phyloP scores from a whole-genome alignment of 2,797 vertebrate species.

The Zalophus californianus region DNA sequence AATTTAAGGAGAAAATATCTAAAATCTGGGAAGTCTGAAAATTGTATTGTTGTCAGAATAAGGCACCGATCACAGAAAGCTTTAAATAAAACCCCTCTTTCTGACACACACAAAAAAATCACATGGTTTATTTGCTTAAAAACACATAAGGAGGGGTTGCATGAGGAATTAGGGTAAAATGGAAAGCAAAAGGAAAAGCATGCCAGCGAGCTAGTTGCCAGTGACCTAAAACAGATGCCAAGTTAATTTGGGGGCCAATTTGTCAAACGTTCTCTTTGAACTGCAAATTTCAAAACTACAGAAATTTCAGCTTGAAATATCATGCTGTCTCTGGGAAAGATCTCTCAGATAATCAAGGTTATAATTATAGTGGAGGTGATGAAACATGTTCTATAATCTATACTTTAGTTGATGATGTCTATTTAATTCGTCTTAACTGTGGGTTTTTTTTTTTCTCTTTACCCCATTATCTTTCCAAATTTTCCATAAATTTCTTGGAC shows the following conservation, averaged over 20 bases:
- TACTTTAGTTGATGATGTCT: background rate
- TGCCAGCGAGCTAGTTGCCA: constrained; percentile 17
- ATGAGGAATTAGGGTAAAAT: background rate
- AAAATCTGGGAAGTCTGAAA: background rate
- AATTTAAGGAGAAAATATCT: constrained; percentile 24
- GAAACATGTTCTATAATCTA: background rate
- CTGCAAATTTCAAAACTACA: constrained; percentile 35
- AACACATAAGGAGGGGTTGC: background rate
- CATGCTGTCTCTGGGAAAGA: constrained; percentile 5
- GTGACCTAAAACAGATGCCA: constrained; percentile 33
- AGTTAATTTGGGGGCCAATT: constrained; percentile 49
- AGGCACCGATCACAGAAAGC: background rate
- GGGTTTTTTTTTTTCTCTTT: background rate
- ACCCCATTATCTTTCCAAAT: constrained; percentile 1
- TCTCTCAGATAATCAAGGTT: background rate
- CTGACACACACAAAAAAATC: constrained; percentile 21
- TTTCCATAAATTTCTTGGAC: constrained; percentile 17
- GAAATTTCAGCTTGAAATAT: constrained; percentile 50
- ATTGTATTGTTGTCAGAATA: background rate
- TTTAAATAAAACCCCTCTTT: constrained; percentile 7
- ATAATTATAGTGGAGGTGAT: background rate
- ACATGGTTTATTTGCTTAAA: constrained; percentile 48
- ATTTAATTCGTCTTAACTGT: constrained; percentile 41
- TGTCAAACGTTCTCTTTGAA: constrained; percentile 61
- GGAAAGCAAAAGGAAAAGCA: background rate